Base-by-base conservation (phyloP, 2,888 invertebrate genomes). In the Ennomos quercinarius region DNA sequence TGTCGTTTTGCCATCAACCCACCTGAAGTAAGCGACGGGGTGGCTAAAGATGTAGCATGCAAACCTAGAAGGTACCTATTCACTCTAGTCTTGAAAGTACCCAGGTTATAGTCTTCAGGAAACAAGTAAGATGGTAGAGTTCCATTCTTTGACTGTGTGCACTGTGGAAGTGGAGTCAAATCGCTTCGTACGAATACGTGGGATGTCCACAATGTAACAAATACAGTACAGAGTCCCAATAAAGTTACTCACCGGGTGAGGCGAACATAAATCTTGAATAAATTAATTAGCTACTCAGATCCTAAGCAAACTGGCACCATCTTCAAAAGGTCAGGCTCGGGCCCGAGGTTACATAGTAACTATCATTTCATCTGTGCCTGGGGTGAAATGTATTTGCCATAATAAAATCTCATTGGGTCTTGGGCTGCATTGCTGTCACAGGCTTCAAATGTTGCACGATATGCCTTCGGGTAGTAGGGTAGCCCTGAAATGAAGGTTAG, bases 361-460 rank as follows among this genome's bases (percentile, higher is more conserved):
- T 27, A 27, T 27, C 5, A 6, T 27, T 3, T 27, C 4, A 27
- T 3, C 27, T 27, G 27, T 27, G 27, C 27, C 27, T 5, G 51
- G 35, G 58, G 53, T 53, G 57, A 9, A 48, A 53, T 57, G 13
- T 35, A 53, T 48, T 39, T 58, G 52, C 38, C 37, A 17, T 48
- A 57, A 47, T 57, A 44, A 44, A 53, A 58, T 11, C 43, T 53
- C 48, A 48, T 35, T 44, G 9, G 47, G 13, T 27, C 37, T 39
- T 45, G 37, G 37, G 12, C 45, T 47, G 27, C 37, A 5, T 42
- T 36, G 52, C 52, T 58, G 58, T 53, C 58, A 48, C 47, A 48
- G 36, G 38, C 10, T 11, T 48, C 57, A 36, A 52, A 46, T 17
- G 48, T 40, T 47, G 43, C 58, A 58, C 52, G 58, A 58, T 48